Evolutionary conservation across 2,113 vertebrate species (phyloP).

Genomic region (Urocynchramus pylzowi): DNA sequence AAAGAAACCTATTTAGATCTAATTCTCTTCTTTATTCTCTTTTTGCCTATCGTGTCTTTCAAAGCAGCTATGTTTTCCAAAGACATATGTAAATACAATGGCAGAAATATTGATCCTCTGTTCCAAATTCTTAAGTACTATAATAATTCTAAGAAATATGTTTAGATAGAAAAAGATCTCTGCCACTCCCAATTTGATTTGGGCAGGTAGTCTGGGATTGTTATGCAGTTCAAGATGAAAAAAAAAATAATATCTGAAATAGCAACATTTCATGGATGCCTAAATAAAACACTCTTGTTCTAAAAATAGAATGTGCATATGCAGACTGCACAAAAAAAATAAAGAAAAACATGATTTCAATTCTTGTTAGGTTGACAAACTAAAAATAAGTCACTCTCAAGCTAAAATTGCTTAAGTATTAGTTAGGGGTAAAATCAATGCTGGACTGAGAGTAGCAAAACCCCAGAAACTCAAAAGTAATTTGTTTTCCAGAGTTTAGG

Average conservation of each 20-base stretch:
- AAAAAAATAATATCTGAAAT: background rate
- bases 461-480: background rate
- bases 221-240: background rate
- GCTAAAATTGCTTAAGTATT: background rate
- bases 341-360: background rate
- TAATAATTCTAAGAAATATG: background rate
- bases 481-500: background rate
- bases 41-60: background rate
- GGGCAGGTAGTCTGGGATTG: background rate
- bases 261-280: background rate
- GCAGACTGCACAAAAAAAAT: background rate
- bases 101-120: background rate
- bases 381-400: background rate
- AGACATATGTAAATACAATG: background rate
- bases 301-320: background rate
- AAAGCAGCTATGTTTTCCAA: background rate
- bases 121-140: background rate
- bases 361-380: background rate
- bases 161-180: background rate
- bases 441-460: background rate
- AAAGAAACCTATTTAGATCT: background rate
- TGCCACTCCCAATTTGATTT: background rate
- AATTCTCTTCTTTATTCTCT: background rate
- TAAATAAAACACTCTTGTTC: background rate
- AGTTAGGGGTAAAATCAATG: slow-evolving; percentile 2